phyloP scores from a whole-genome alignment of 92 coral and sea anemone species.

The Palythoa caribaeorum region DNA sequence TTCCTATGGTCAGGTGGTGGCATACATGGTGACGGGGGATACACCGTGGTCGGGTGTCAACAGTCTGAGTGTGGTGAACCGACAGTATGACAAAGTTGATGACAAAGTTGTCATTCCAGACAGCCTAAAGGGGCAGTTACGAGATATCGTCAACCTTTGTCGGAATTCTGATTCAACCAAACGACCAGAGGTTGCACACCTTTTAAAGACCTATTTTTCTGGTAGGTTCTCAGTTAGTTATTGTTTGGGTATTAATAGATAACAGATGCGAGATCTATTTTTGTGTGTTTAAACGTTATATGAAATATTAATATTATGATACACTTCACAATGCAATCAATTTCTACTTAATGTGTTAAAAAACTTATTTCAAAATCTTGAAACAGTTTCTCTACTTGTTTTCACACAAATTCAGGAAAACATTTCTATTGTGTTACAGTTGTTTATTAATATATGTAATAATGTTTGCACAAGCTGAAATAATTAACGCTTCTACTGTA shows the following conservation, averaged over 20 bases:
- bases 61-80: constrained; percentile 70
- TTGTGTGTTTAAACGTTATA: background rate
- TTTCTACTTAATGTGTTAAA: too few relatives aligned
- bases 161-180: constrained; percentile 54
- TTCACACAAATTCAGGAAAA: too few relatives aligned
- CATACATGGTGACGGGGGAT: constrained; percentile 86
- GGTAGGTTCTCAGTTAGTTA: constrained; percentile 51
- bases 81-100: constrained; percentile 47
- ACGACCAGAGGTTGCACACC: constrained; percentile 74
- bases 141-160: constrained; percentile 67
- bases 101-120: constrained; percentile 76
- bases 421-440: too few relatives aligned
- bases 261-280: background rate
- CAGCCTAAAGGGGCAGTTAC: constrained; percentile 70
- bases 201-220: constrained; percentile 68
- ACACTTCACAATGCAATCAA: too few relatives aligned
- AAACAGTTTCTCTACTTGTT: too few relatives aligned
- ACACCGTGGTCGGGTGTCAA: constrained; percentile 80
- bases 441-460: too few relatives aligned
- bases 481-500: too few relatives aligned
- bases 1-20: constrained; percentile 92
- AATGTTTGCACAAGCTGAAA: too few relatives aligned
- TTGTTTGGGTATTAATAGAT: background rate
- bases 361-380: too few relatives aligned
- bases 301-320: too few relatives aligned